phyloP scores from a whole-genome alignment of 2,888 invertebrate species.

The Zootermopsis nevadensis region DNA sequence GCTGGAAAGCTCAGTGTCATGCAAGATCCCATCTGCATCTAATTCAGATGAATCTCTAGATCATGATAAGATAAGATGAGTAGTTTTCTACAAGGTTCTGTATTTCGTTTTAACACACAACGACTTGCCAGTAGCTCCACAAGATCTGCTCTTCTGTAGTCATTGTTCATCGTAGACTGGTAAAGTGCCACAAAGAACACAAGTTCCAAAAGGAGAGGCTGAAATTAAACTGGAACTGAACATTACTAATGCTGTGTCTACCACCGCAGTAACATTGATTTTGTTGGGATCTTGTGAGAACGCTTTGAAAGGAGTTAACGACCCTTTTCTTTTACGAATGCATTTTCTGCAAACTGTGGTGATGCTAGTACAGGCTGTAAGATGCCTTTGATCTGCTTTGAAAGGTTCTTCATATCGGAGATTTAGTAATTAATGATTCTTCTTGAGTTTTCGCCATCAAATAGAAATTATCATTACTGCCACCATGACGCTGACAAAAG shows the following conservation, averaged over 20 bases:
- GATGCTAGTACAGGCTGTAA: background rate
- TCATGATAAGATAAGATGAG: too few relatives aligned
- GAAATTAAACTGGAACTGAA: conserved; percentile 28
- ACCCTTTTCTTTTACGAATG: conserved; percentile 25
- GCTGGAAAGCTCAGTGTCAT: too few relatives aligned
- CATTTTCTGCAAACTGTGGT: conserved; percentile 28
- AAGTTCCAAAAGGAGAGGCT: background rate
- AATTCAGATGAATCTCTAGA: too few relatives aligned
- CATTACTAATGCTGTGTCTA: conserved; percentile 12
- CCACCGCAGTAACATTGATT: conserved; percentile 28
- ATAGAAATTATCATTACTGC: too few relatives aligned
- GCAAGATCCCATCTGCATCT: too few relatives aligned
- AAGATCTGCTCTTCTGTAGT: background rate
- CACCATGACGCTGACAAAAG: too few relatives aligned
- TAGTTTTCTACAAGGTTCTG: too few relatives aligned
- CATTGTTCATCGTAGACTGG: background rate
- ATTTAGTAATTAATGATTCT: background rate
- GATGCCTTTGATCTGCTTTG: conserved; percentile 2
- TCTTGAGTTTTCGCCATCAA: too few relatives aligned
- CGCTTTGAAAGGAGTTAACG: conserved; percentile 13
- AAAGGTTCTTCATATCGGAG: background rate
- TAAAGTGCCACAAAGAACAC: conserved; percentile 1
- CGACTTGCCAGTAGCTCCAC: background rate
- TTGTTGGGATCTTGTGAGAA: conserved; percentile 21
- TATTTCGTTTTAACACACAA: too few relatives aligned